Evolutionary conservation across 2,113 vertebrate genomes (phyloP).

Genomic region (Ptyas mucosa): DNA sequence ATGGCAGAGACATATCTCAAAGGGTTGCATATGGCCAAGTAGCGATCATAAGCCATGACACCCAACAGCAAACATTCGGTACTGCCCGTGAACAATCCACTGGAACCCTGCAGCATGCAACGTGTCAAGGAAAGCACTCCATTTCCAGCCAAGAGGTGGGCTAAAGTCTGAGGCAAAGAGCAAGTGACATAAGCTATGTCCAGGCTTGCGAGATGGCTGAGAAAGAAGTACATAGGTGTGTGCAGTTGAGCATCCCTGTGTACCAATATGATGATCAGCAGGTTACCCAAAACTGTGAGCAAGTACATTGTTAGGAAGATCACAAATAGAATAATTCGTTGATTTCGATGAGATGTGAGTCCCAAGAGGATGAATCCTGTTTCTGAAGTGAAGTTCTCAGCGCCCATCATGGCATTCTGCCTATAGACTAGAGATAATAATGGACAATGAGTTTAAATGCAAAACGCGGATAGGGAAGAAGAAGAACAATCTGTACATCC

Average conservation of each 20-base stretch:
- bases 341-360: slow-evolving; percentile 3
- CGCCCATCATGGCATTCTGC: background rate
- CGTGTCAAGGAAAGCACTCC: slow-evolving; percentile 18
- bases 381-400: background rate
- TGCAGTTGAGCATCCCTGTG: slow-evolving; percentile 13
- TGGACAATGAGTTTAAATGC: background rate
- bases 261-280: slow-evolving; percentile 15
- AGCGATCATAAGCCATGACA: background rate
- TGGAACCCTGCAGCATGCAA: slow-evolving; percentile 19
- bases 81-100: background rate
- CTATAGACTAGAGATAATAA: background rate
- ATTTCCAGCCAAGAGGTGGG: background rate
- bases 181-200: slow-evolving; percentile 37
- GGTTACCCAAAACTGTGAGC: slow-evolving; percentile 18
- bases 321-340: slow-evolving; percentile 7
- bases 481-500: background rate
- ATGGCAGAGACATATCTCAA: slow-evolving; percentile 10
- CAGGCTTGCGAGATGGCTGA: slow-evolving; percentile 1
- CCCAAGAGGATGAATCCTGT: slow-evolving; percentile 33
- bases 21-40: background rate
- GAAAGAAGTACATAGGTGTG: slow-evolving; percentile 9
- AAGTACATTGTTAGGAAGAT: background rate
- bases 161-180: background rate
- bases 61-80: background rate
- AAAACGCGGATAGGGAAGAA: background rate